These are phyloP conservation scores for Zygothrica quintamaculata DNA, from an alignment of 2,888 invertebrate genomes.

Conservation along the genomic window DNA sequence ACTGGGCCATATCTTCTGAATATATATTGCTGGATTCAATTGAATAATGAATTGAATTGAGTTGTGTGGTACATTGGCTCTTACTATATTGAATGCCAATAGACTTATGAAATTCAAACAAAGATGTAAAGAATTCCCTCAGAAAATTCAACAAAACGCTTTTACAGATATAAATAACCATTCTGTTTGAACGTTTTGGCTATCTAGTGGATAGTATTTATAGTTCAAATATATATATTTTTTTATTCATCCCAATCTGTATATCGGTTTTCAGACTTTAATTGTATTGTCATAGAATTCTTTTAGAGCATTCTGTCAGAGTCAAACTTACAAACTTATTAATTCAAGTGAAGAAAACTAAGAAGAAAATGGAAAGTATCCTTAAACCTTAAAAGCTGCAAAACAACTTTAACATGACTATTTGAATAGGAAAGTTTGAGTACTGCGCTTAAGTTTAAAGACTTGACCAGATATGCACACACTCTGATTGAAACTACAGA, in stretches of 20 bases:
- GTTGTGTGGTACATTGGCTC: constrained; percentile 26
- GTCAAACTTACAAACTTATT: constrained; percentile 48
- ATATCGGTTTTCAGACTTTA: no score
- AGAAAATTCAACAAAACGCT: constrained; percentile 35
- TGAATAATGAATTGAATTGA: constrained; percentile 41
- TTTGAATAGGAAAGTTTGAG: constrained; percentile 47
- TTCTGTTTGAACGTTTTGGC: no score
- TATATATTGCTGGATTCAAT: constrained; percentile 32
- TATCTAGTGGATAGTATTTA: no score
- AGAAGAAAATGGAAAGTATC: constrained; percentile 12
- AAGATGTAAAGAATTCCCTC: constrained; percentile 3
- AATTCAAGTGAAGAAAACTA: constrained; percentile 28
- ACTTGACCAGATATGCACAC: constrained; percentile 23
- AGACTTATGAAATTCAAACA: constrained; percentile 27
- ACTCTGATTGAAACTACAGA: constrained; percentile 45
- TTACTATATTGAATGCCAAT: constrained; percentile 50
- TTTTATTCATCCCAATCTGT: no score
- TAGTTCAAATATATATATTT: no score
- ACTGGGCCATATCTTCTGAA: constrained; percentile 38
- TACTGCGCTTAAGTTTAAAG: constrained; percentile 34
- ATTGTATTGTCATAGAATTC: no score
- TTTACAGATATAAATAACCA: no score
- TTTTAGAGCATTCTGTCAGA: constrained; percentile 42
- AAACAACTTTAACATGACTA: constrained; percentile 32
- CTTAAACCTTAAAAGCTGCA: constrained; percentile 45